Evolutionary conservation across 2,113 vertebrate genomes (phyloP), one percentile per base, ranked within the genome.

Genomic region (Peromyscus californicus): DNA sequence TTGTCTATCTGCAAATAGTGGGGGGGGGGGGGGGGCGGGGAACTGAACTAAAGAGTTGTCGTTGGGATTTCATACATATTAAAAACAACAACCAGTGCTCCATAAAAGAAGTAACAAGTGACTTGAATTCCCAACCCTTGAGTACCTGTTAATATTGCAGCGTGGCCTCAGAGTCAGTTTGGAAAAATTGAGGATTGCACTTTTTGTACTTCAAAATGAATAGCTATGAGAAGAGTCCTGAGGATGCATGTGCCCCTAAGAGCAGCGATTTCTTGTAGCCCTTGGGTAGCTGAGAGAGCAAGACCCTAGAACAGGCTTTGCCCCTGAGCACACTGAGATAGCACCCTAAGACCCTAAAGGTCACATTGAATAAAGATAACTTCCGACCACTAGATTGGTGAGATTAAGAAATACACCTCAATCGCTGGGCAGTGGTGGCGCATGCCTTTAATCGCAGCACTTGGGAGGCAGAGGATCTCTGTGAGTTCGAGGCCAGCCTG

Each of bases 1-100:
- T 36, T 74, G 39, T 93, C 86, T 75, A 75, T 72, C 83, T 83
- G 26, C 48, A 87, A 78, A 67, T 10, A 92, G 15, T 54, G 54
- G 1, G 54, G 0, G 12, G 2, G 54, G 2, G 54, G 51, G 45
- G 17, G 31, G 33, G 21, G 31, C n/a, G 7, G 7, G 2, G 16
- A 51, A 2, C 39, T 48, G 36, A 1, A 45, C 82, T 59, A 48
- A 82, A 72, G 72, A 48, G 45, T 39, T 63, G 8, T 70, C 13
- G 17, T 16, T 31, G 42, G 21, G 24, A 39, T 93, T 94, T 72
- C 45, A 75, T 36, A 31, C 36, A 63, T 26, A 59, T 59, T 83
- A 26, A 59, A 83, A 83, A 59, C 33, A 36, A 82, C 70, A n/a
- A 39, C 36, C 36, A 16, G 48, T 59, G 65, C 10, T 91, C 67